Evolutionary conservation across 2,113 vertebrate genomes (phyloP), one percentile per base, ranked within the genome.

Genomic region (Furnarius figulus): DNA sequence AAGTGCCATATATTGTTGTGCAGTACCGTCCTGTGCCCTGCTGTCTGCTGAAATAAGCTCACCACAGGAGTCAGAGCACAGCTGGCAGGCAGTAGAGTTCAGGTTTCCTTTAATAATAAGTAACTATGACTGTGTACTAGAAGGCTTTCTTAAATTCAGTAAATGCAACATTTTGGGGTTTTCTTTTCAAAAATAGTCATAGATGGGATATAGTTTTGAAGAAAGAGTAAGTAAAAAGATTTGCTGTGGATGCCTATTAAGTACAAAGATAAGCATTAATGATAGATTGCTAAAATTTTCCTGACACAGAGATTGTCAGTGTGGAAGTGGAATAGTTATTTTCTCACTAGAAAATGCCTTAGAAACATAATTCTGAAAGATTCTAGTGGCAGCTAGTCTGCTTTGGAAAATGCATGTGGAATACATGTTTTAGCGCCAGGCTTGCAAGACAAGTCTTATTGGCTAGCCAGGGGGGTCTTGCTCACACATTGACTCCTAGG

Each of bases 1-100:
- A 8, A 31, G 20, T 8, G 37, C 14, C 14, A 5, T 0, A 0
- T 44, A 4, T 1, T 0, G 1, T 18, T 39, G 37, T 8, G 21
- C 35, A 18, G 14, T 3, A 47, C 39, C 28, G 49, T 35, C 16
- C 23, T 3, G 0, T 44, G 68, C 18, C 15, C 24, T 2, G 5
- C 46, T 8, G 6, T 31, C 63, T 39, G 72, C 63, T 72, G 55
- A 56, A 31, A 9, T 30, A 71, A 81, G 8, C 14, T 33, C 40
- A 18, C n/a, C 12, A 11, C 3, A 49, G 58, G 58, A 53, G 56
- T 30, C 19, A 56, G 23, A 62, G 18, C 40, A 27, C 1, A 8
- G 30, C 18, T 5, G 6, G 24, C 1, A 2, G 28, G 53, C 35
- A 23, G 20, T 17, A 15, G 35, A 85, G 35, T n/a, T 75, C 33